Evolutionary conservation across 2,888 invertebrate species (phyloP), one percentile per base, ranked within the genome.

Genomic region (Sarcophaga subvicina): DNA sequence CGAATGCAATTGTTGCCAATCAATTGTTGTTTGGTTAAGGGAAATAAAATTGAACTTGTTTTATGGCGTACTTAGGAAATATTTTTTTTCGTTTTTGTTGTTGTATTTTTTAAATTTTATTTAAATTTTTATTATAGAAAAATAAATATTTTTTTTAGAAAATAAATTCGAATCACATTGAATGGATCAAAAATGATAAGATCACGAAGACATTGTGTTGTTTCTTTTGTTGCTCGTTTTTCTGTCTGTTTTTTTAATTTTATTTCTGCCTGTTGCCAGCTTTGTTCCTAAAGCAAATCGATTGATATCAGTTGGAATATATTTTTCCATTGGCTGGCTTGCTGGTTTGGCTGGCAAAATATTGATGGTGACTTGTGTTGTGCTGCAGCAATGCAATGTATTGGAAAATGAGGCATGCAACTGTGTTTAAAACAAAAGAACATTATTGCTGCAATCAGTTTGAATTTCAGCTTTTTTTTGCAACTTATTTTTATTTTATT

Each of bases 111-210:
- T 20, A 63, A 77, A 69, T 73, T 77, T 66, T 80, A 79, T 86
- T 84, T 81, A 79, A 87, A 81, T 87, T 75, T 60, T 54, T 75
- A 69, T 47, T 49, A 60, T 62, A 72, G 59, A 71, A 76, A 81
- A 20, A 78, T 71, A 70, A 73, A 59, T 10, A 10, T 66, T 37
- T 72, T 64, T 20, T 37, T 11, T 63, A 49, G 17, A 63, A 62
- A 25, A 20, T 59, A 70, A 69, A 87, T 76, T 84, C 87, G 79
- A 87, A 87, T 87, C 84, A 82, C 84, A 87, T 72, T 79, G 80
- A 88, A 75, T 83, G 78, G 80, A 88, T 85, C 87, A 83, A 73
- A 59, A 54, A 37, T 86, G 88, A 88, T 88, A 88, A 87, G 88
- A 88, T 88, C 88, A 86, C 88, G 87, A 83, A 73, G 49, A 88